Evolutionary conservation across 1,140 invertebrate genomes (phyloP).

Genomic region (Hylaeus anthracinus): DNA sequence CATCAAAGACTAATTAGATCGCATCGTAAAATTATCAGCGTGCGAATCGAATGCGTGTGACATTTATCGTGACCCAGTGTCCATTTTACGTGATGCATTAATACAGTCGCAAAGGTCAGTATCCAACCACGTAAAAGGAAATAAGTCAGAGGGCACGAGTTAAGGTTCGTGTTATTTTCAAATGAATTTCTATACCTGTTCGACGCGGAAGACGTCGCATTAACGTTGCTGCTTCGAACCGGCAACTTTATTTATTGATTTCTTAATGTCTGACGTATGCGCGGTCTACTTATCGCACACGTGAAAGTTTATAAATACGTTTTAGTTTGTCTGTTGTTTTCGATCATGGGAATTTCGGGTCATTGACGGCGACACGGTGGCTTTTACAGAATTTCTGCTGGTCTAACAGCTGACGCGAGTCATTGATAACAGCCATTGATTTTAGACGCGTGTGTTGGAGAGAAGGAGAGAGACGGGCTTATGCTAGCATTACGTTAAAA

Average conservation of each 20-base stretch:
- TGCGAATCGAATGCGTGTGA: neutral
- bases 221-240: neutral
- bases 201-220: neutral
- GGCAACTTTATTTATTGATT: constrained; percentile 46
- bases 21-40: neutral
- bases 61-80: no score
- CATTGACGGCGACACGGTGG: neutral
- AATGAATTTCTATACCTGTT: neutral
- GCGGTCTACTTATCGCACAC: constrained; percentile 5
- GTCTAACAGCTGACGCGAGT: constrained; percentile 40
- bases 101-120: neutral
- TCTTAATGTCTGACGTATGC: constrained; percentile 36
- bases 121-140: neutral
- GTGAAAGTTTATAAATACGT: neutral
- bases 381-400: neutral
- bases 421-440: constrained; percentile 23
- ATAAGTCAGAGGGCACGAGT: no score
- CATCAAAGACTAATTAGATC: neutral
- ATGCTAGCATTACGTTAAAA: constrained; percentile 24
- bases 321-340: no score
- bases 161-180: neutral
- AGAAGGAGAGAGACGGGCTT: neutral
- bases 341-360: neutral
- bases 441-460: neutral
- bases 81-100: neutral